Evolutionary conservation across 2,113 vertebrate genomes (phyloP).

Genomic region (Lota lota): DNA sequence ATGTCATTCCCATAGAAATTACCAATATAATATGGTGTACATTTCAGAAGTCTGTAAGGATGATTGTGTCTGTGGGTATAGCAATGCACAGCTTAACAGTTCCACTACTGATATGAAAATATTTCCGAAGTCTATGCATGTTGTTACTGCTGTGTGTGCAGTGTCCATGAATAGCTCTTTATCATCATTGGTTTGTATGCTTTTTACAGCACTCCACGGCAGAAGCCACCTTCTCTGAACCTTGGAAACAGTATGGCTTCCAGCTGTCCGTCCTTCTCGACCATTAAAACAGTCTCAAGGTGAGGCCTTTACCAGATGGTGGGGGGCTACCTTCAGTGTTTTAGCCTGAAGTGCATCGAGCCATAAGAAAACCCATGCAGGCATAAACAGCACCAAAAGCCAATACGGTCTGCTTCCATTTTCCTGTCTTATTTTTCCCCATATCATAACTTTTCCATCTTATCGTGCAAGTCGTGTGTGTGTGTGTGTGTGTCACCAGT

Average conservation of each 20-base stretch:
- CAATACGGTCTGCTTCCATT: not conserved
- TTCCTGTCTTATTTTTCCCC: not conserved
- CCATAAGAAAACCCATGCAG: too few species aligned
- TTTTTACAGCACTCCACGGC: constrained; percentile 50
- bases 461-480: not conserved
- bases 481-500: constrained; percentile 40
- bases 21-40: too few species aligned
- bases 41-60: too few species aligned
- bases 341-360: too few species aligned
- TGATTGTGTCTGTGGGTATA: too few species aligned
- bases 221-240: constrained; percentile 50
- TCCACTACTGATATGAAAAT: too few species aligned
- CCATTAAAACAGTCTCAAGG: constrained; percentile 80
- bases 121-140: too few species aligned
- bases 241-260: constrained; percentile 82
- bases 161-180: not conserved
- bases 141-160: too few species aligned
- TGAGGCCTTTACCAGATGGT: constrained; percentile 37
- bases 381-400: not conserved
- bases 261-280: constrained; percentile 75
- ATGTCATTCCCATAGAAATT: too few species aligned
- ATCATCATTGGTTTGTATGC: not conserved
- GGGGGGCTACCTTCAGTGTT: not conserved
- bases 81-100: too few species aligned
- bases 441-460: not conserved